Base-by-base conservation (phyloP, 2,888 invertebrate species). In the Aplocera efformata region DNA sequence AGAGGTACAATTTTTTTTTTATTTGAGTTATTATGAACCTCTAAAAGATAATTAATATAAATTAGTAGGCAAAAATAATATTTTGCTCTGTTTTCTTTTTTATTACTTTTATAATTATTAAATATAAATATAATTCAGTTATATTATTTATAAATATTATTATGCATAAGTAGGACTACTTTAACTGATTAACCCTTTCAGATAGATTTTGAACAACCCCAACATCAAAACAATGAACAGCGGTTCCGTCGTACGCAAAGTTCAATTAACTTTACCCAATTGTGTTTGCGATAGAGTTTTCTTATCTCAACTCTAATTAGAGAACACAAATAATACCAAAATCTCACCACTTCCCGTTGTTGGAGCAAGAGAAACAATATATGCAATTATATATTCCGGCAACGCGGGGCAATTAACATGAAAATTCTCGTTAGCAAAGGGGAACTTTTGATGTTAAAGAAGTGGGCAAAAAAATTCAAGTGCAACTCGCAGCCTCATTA, bases 361-460 rank as follows among this genome's bases (percentile, higher is more conserved):
- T 62, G 60, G 53, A 72, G 72, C 67, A 73, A 71, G 66, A 65
- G 73, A 72, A 81, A 81, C 80, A 82, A 80, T 82, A 79, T 77
- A 79, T 80, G 78, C 75, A 81, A 83, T 82, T 81, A 80, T 76
- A 79, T 72, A 81, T 83, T 81, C 83, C 62, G 68, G 67, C 61
- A 70, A 61, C 72, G 71, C 62, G 63, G 68, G 79, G 78, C 79
- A 84, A 84, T 84, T 84, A 84, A 78, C 79, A 79, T 79, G 75
- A 72, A 77, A 80, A 77, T 79, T 75, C 83, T 84, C 82, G 76
- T 84, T 82, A 80, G 74, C 75, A 67, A 79, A 82, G 72, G 76
- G 70, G 77, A 81, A 84, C 83, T 83, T 84, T 80, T 82, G 81
- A 84, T 82, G 81, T 76, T 76, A 78, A 79, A 72, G 72, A 79